phyloP scores from a whole-genome alignment of 2,888 invertebrate genomes.

The Hesperia comma region DNA sequence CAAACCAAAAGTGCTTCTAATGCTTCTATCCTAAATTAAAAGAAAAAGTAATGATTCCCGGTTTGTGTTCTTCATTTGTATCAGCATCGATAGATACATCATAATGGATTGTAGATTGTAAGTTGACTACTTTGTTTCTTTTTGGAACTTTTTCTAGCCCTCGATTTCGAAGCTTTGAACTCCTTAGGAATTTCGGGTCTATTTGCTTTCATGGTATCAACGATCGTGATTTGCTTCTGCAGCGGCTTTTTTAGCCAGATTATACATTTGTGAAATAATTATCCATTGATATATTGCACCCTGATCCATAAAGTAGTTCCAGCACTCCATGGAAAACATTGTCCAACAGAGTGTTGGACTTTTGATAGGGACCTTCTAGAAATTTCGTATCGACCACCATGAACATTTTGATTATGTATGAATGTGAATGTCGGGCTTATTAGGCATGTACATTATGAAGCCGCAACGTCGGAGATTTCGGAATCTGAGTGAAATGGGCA shows the following conservation, averaged over 20 bases:
- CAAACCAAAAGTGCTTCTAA: slow-evolving; percentile 24
- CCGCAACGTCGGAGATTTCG: slow-evolving; percentile 4
- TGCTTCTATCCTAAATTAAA: slow-evolving; percentile 10
- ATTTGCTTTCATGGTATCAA: slow-evolving; percentile 3
- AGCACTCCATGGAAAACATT: slow-evolving; percentile 6
- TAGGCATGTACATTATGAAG: slow-evolving; percentile 13
- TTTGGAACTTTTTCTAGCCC: slow-evolving; percentile 4
- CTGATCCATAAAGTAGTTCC: background rate
- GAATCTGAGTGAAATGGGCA: too few species aligned
- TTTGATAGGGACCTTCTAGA: slow-evolving; percentile 19
- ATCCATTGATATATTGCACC: slow-evolving; percentile 17
- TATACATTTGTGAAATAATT: slow-evolving; percentile 8
- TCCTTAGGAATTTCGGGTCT: slow-evolving; percentile 1
- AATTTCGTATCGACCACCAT: slow-evolving; percentile 13
- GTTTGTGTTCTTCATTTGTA: slow-evolving; percentile 4
- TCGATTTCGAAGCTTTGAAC: slow-evolving; percentile 2
- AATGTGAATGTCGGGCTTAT: slow-evolving; percentile 6
- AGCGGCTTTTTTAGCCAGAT: background rate
- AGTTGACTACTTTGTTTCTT: background rate
- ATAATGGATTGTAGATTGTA: slow-evolving; percentile 2
- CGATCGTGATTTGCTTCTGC: background rate
- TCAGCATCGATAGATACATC: slow-evolving; percentile 6
- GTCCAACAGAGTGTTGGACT: slow-evolving; percentile 4
- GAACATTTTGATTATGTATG: slow-evolving; percentile 21
- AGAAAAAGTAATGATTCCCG: slow-evolving; percentile 1